Evolutionary conservation across 2,888 invertebrate species (phyloP).

Genomic region (Lasiommata megera): DNA sequence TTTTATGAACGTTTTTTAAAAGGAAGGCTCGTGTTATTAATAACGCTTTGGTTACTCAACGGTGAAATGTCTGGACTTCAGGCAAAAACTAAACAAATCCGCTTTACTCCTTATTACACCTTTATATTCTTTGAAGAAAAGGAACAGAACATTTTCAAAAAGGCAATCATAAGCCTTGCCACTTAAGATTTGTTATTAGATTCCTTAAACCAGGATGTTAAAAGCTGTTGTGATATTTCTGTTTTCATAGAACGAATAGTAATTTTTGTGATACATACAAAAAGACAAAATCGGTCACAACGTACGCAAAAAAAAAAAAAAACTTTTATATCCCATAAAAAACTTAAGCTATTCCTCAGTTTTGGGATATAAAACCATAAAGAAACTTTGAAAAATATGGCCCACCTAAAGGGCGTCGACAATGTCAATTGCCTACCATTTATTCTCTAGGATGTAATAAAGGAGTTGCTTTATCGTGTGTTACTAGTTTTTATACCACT

Average conservation of each 20-base stretch:
- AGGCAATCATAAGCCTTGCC: too few species aligned
- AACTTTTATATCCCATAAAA: conserved; percentile 28
- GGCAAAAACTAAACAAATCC: too few species aligned
- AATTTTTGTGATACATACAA: neutral
- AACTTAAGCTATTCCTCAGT: conserved; percentile 31
- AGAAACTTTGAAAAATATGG: conserved; percentile 23
- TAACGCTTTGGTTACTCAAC: too few species aligned
- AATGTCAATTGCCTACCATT: conserved; percentile 29
- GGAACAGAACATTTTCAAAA: too few species aligned
- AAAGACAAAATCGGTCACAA: neutral
- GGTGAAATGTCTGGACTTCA: too few species aligned
- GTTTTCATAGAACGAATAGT: too few species aligned
- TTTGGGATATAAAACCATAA: conserved; percentile 28
- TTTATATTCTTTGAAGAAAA: too few species aligned
- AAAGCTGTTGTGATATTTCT: too few species aligned
- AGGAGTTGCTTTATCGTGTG: conserved; percentile 26
- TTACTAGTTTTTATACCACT: conserved; percentile 24
- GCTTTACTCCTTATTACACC: too few species aligned
- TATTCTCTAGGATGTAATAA: conserved; percentile 24
- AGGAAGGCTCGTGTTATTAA: too few species aligned
- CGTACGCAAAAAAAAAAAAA: conserved; percentile 5
- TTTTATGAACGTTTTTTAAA: neutral
- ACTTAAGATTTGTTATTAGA: too few species aligned
- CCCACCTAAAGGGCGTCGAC: conserved; percentile 24
- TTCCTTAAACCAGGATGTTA: too few species aligned